Evolutionary conservation across 2,113 vertebrate genomes (phyloP), one percentile per base, ranked within the genome.

Genomic region (Seriola aureovittata): DNA sequence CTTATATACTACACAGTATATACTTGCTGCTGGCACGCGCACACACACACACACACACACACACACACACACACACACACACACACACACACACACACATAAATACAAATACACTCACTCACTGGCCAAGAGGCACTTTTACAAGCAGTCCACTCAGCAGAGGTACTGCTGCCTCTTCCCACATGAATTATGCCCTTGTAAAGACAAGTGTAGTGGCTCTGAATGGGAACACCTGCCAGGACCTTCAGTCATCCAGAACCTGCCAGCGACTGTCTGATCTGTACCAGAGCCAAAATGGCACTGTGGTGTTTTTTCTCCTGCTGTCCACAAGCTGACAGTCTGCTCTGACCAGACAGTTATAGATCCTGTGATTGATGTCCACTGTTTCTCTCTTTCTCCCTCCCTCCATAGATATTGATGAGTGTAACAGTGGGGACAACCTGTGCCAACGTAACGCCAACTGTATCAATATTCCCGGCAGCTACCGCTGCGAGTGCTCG

Each of bases 391-490:
- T 74, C 62, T 68, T 58, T 83, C 67, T 54, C 70, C 54, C 40
- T 44, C 38, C 67, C 44, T 42, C 19, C 29, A 0, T 89, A 99
- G 98, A 98, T 88, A 96, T 98, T 23, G 97, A 99, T 1, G 97
- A 99, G 91, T 99, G 98, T 83, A 97, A 96, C 91, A 95, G 95
- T 0, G 95, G 96, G 58, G 96, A 97, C 88, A 97, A 96, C 85
- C 95, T 97, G 69, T 99, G 98, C 94, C 96, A 96, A 68, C 96
- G 95, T 32, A 97, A 97, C 1, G 96, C 96, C 1, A 96, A 97
- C 89, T 99, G 97, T 50, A 93, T 97, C 94, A 98, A 99, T 92
- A 96, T 97, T 90, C 96, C 97, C 0, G 97, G 98, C 54, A 98
- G 97, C 86, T 98, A 96, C 94, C 95, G 95, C 91, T 98, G 97